Percentiles rank a stretch among this genome's conserved stretches.
Conservation (phyloP, 2,888 invertebrate genomes). For the Ophion costatus region DNA sequence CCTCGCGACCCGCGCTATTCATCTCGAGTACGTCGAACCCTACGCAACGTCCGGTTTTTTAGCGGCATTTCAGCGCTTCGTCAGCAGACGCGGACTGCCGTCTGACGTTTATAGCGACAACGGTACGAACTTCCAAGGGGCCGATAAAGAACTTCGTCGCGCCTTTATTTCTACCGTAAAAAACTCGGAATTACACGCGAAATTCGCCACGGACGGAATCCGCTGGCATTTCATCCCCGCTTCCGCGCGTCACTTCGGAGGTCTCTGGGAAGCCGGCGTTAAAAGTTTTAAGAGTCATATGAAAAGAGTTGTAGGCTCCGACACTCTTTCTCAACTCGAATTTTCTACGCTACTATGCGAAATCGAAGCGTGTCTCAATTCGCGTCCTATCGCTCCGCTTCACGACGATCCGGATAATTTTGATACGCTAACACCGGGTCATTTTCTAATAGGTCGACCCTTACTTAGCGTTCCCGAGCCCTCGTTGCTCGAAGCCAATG, state of each 20-base stretch:
- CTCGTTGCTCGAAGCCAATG: conserved; percentile 56
- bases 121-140: conserved; percentile 76
- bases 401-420: too few species aligned
- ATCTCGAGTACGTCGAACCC: conserved; percentile 70
- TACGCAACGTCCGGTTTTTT: conserved; percentile 66
- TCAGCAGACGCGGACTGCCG: conserved; percentile 71
- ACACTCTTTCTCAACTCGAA: too few species aligned
- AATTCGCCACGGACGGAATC: conserved; percentile 64
- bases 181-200: background rate
- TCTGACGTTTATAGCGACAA: conserved; percentile 72
- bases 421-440: too few species aligned
- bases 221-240: conserved; percentile 74
- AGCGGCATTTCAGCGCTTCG: conserved; percentile 72
- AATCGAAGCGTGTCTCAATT: too few species aligned
- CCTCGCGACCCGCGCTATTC: conserved; percentile 59
- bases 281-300: too few species aligned
- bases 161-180: background rate
- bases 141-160: conserved; percentile 61
- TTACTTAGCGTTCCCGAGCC: conserved; percentile 60
- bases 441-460: too few species aligned
- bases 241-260: conserved; percentile 17
- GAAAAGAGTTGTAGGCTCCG: too few species aligned
- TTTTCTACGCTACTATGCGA: too few species aligned
- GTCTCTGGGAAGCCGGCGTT: too few species aligned
- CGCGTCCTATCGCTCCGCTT: too few species aligned